Conservation (phyloP, 2,888 invertebrate genomes). For the Ellobium chinense region DNA sequence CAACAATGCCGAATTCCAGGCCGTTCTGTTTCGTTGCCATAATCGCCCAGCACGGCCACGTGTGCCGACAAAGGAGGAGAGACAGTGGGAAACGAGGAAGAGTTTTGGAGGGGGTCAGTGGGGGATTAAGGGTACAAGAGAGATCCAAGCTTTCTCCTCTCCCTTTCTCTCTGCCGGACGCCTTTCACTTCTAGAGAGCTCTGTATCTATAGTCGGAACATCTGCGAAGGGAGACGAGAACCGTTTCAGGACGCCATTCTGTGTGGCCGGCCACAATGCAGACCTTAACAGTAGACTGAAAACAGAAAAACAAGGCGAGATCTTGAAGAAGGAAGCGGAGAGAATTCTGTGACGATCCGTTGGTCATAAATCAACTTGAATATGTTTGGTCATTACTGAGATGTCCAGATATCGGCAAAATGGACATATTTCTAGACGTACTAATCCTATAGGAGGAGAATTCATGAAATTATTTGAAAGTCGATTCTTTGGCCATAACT, state of each 20-base stretch:
- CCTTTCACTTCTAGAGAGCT: background rate
- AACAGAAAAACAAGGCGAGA: background rate
- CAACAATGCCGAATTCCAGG: background rate
- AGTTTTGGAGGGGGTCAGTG: conserved; percentile 14
- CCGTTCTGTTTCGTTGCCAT: conserved; percentile 1
- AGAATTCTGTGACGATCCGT: too few relatives aligned
- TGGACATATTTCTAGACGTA: too few relatives aligned
- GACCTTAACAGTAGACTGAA: too few relatives aligned
- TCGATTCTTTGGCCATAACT: too few relatives aligned
- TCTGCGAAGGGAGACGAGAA: background rate
- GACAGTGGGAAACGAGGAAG: background rate
- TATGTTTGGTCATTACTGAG: too few relatives aligned
- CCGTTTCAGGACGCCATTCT: background rate
- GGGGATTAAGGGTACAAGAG: conserved; percentile 15
- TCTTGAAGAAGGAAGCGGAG: background rate
- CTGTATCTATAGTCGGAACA: conserved; percentile 24
- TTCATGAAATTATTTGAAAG: too few relatives aligned
- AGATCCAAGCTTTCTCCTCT: background rate
- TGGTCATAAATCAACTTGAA: too few relatives aligned
- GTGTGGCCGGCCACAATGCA: too few relatives aligned
- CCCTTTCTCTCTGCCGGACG: background rate
- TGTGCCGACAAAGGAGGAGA: conserved; percentile 5
- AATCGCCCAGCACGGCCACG: conserved; percentile 5
- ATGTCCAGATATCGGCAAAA: too few relatives aligned
- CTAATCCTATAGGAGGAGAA: too few relatives aligned